Evolutionary conservation across 2,113 vertebrate species (phyloP).

Genomic region (Rallus limicola): DNA sequence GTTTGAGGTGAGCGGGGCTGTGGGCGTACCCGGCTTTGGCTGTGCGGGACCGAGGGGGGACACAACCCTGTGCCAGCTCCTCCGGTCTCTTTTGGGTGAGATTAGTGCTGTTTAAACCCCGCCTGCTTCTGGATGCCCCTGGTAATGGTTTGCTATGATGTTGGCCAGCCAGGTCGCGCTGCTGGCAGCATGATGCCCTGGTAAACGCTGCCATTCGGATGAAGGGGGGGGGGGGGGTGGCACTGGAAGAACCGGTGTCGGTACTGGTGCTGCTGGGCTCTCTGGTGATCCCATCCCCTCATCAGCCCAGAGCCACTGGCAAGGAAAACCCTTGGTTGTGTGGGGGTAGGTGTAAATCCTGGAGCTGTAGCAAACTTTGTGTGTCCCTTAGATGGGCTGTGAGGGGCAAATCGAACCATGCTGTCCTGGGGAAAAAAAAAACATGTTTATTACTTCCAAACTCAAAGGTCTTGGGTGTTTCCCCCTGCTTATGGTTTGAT

Average conservation of each 20-base stretch:
- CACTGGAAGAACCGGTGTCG: rapidly evolving
- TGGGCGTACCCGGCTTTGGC: rapidly evolving
- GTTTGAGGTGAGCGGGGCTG: rapidly evolving
- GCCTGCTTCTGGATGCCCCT: rapidly evolving
- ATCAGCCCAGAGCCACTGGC: too few species aligned
- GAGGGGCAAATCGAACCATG: background rate
- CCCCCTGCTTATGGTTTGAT: rapidly evolving
- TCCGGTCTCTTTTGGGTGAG: rapidly evolving
- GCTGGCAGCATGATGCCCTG: rapidly evolving
- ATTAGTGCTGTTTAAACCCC: background rate
- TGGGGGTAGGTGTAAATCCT: background rate
- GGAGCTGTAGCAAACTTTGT: background rate
- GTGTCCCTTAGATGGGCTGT: background rate
- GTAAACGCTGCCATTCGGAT: background rate
- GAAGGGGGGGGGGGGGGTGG: background rate
- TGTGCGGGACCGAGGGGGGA: background rate
- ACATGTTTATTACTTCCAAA: rapidly evolving
- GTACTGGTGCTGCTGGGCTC: background rate
- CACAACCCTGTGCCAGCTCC: rapidly evolving
- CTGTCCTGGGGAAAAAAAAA: background rate
- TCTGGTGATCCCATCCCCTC: background rate
- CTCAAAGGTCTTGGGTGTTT: background rate
- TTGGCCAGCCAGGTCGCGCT: rapidly evolving
- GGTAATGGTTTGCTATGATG: rapidly evolving
- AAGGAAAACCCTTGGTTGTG: background rate